phyloP scores from a whole-genome alignment of 2,113 vertebrate species.

The Cathartes aura region DNA sequence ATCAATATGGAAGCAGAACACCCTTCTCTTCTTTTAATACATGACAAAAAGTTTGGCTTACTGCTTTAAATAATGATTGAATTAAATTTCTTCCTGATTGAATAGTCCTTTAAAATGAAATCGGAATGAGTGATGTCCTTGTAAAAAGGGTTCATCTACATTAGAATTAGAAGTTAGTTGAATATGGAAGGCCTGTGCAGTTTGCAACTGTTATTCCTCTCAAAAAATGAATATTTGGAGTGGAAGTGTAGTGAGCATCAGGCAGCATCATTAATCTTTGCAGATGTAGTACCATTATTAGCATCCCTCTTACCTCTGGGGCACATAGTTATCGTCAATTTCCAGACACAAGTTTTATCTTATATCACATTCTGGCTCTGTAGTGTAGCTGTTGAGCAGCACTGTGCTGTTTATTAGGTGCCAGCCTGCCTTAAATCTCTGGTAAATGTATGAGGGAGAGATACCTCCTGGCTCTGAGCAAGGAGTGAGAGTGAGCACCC shows the following conservation, averaged over 20 bases:
- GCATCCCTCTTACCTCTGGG: neutral
- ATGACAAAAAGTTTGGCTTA: neutral
- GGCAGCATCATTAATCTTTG: neutral
- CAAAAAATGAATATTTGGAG: neutral
- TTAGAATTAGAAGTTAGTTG: neutral
- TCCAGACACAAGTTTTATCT: conserved; percentile 20
- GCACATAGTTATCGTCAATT: neutral
- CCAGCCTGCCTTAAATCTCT: conserved; percentile 28
- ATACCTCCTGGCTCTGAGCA: neutral
- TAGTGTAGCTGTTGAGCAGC: neutral
- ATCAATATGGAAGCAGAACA: neutral
- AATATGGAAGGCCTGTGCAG: neutral
- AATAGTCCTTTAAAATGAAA: neutral
- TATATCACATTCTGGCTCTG: neutral
- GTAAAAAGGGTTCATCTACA: neutral
- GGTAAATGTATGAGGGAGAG: neutral
- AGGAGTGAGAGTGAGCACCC: neutral
- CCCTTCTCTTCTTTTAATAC: neutral
- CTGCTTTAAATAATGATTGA: neutral
- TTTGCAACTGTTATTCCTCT: neutral
- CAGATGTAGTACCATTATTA: neutral
- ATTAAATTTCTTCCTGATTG: neutral
- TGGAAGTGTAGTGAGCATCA: neutral
- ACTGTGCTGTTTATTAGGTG: neutral
- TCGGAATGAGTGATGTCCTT: neutral